Conservation (phyloP, 1,140 invertebrate genomes). For the Pseudomyrmex concolor region DNA sequence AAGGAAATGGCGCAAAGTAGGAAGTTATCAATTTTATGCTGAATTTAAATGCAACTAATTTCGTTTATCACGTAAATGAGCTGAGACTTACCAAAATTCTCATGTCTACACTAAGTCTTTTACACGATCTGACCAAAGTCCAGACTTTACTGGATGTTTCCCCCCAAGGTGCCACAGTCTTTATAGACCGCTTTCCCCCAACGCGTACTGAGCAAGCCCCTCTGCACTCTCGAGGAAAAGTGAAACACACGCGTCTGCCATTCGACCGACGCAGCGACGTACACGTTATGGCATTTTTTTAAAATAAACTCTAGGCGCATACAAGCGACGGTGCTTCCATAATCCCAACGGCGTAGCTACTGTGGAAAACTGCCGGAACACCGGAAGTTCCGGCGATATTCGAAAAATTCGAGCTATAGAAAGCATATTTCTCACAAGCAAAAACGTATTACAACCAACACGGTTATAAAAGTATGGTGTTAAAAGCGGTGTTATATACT, state of each 20-base stretch:
- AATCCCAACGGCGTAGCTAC: constrained; percentile 66
- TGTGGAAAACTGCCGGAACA: constrained; percentile 32
- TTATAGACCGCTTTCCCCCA: constrained; percentile 81
- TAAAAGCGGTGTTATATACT: too few species aligned
- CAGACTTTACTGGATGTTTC: constrained; percentile 82
- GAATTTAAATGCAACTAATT: constrained; percentile 24
- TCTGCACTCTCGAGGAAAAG: constrained; percentile 71
- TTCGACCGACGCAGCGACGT: constrained; percentile 27
- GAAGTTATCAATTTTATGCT: background rate
- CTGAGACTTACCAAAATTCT: constrained; percentile 79
- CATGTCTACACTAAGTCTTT: constrained; percentile 72
- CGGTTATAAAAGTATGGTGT: too few species aligned
- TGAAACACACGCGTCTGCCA: constrained; percentile 67
- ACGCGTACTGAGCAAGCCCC: constrained; percentile 57
- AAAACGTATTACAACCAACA: background rate
- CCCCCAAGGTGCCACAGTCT: constrained; percentile 77
- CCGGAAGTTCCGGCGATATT: constrained; percentile 39
- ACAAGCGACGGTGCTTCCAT: constrained; percentile 57
- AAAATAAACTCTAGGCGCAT: constrained; percentile 45
- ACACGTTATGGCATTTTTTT: constrained; percentile 64
- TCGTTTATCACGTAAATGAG: background rate
- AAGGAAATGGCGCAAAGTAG: background rate
- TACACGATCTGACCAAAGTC: constrained; percentile 76
- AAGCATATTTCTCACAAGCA: background rate
- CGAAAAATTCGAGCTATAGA: constrained; percentile 25